Evolutionary conservation across 64 coral and sea anemone genomes (phyloP), one percentile per base, ranked within the genome.

Genomic region (Stichodactyla mertensii): DNA sequence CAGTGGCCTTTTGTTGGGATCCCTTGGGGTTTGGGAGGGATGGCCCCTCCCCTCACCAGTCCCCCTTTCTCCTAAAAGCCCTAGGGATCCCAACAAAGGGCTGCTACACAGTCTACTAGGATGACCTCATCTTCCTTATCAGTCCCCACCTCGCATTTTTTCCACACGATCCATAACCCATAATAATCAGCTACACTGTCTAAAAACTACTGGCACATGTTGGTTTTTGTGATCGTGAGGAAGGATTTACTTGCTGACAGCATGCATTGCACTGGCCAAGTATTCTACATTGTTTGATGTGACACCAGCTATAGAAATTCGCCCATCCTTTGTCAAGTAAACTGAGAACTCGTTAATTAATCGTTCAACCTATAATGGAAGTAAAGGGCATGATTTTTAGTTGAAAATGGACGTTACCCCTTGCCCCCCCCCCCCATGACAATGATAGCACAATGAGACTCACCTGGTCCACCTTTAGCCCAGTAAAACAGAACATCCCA

Each of bases 401-500:
- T 66, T 18, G 62, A n/a, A 66, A 66, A 66, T n/a, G 19, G 16
- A 15, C 14, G 18, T 62, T 62, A 45, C 36, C 36, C 3, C 36
- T 45, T 36, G 31, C 31, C 31, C n/a, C 36, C 36, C 36, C 36
- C 36, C 36, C 36, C 36, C 36, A 45, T 45, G 36, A 45, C 36
- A 45, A 45, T 45, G 36, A 45, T 45, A 45, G 36, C 36, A 27
- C 12, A 27, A 31, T 74, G 23, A 31, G 14, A 81, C 88, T 77
- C 18, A 95, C 97, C 97, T 99, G 97, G 51, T 92, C 93, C 31
- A 90, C 82, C 86, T 99, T 99, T 4, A 99, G 64, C 13, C 97
- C 97, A 55, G 97, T 99, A 60, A 92, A 99, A 84, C 97, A 99
- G 55, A 99, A 99, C 97, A 99, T 99, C 36, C 97, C 97, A 90